phyloP scores from a whole-genome alignment of 2,797 vertebrate species.

The Danio tinwini region DNA sequence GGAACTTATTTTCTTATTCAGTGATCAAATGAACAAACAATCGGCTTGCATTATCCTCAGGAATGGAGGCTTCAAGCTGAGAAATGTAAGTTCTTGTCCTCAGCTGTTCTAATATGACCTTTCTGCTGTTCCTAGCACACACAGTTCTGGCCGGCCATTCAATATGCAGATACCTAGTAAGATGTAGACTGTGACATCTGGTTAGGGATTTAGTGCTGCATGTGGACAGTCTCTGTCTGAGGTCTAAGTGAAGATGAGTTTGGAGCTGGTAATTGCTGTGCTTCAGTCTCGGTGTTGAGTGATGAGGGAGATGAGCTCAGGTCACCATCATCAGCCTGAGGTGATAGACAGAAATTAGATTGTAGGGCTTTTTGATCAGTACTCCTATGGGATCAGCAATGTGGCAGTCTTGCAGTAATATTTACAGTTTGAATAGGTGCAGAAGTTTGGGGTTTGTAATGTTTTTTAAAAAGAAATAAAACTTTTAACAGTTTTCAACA shows the following conservation, averaged over 20 bases:
- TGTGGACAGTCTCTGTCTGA: constrained; percentile 37
- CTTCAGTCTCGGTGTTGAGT: constrained; percentile 50
- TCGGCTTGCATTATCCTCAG: background rate
- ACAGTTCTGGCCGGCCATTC: constrained; percentile 22
- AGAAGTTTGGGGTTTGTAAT: too few relatives aligned
- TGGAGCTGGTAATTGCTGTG: constrained; percentile 37
- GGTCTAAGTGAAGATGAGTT: constrained; percentile 49
- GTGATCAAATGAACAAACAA: background rate
- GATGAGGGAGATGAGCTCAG: constrained; percentile 29
- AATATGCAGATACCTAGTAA: constrained; percentile 52
- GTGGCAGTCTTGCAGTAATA: background rate
- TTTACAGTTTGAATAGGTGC: background rate
- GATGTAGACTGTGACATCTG: constrained; percentile 44
- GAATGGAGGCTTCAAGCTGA: constrained; percentile 25
- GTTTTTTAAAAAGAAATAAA: too few relatives aligned
- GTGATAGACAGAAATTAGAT: constrained; percentile 8
- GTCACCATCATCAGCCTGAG: constrained; percentile 41
- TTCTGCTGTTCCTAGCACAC: constrained; percentile 24
- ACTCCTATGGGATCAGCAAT: background rate
- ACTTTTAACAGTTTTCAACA: too few relatives aligned
- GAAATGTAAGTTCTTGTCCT: constrained; percentile 16
- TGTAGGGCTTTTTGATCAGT: constrained; percentile 19
- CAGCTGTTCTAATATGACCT: constrained; percentile 44
- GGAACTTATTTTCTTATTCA: background rate
- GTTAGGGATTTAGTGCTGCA: constrained; percentile 50